These are phyloP conservation scores for Paratrypauchen microcephalus DNA, from an alignment of 2,797 vertebrate genomes.

Conservation along the genomic window DNA sequence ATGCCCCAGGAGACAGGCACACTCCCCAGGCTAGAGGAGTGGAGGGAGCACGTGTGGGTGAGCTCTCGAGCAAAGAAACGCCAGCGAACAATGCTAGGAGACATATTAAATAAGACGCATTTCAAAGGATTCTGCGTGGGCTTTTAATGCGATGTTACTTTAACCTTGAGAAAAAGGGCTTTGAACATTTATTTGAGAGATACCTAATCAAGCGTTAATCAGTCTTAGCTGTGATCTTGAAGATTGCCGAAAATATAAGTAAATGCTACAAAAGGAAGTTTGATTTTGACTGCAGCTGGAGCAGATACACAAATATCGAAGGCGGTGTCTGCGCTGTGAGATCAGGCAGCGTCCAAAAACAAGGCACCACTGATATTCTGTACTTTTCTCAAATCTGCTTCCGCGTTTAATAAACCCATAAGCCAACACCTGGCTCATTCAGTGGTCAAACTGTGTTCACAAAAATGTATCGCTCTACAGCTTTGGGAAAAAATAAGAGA, in stretches of 20 bases:
- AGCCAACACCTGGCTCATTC: no score
- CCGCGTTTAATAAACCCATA: no score
- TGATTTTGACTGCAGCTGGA: conserved; percentile 6
- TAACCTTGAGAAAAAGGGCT: conserved; percentile 52
- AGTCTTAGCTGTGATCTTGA: conserved; percentile 19
- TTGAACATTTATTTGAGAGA: conserved; percentile 40
- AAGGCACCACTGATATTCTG: background rate
- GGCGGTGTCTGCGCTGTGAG: background rate
- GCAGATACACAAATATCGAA: background rate
- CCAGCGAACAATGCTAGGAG: conserved; percentile 44
- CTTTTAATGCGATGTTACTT: conserved; percentile 50
- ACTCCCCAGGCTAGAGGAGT: conserved; percentile 53
- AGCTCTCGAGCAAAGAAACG: conserved; percentile 37
- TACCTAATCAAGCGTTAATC: conserved; percentile 38
- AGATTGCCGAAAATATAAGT: conserved; percentile 20
- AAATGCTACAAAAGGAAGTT: conserved; percentile 7
- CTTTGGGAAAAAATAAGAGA: no score
- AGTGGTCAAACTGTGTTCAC: no score
- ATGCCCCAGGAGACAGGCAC: conserved; percentile 53
- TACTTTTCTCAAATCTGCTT: background rate
- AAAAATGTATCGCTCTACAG: no score
- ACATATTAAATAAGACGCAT: conserved; percentile 59
- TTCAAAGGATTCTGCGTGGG: conserved; percentile 64
- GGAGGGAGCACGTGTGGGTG: conserved; percentile 56
- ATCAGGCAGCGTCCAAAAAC: background rate